These are phyloP conservation scores for Campoplex nolae DNA, from an alignment of 2,888 invertebrate genomes.

Conservation along the genomic window DNA sequence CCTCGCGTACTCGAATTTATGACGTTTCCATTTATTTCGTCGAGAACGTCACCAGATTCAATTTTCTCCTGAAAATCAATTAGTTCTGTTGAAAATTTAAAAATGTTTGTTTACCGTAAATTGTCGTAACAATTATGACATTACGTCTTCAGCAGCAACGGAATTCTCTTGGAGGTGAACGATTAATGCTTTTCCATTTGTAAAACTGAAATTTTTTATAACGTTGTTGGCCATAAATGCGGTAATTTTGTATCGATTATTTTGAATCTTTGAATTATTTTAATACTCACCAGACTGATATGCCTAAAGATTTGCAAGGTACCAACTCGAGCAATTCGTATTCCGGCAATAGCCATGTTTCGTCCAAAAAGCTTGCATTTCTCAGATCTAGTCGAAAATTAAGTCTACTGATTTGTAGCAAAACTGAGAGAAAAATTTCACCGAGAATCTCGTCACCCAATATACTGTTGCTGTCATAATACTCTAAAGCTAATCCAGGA, in stretches of 20 bases:
- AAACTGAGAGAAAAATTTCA: conserved; percentile 87
- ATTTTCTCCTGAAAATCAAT: conserved; percentile 85
- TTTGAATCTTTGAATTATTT: conserved; percentile 30
- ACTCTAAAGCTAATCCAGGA: conserved; percentile 77
- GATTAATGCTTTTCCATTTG: conserved; percentile 87
- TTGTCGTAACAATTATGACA: conserved; percentile 70
- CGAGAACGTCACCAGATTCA: conserved; percentile 87
- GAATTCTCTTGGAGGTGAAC: conserved; percentile 87
- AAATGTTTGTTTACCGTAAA: not conserved
- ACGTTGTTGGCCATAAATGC: conserved; percentile 12
- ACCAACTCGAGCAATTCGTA: conserved; percentile 87
- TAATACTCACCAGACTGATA: conserved; percentile 86
- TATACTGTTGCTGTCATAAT: conserved; percentile 84
- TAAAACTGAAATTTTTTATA: conserved; percentile 84
- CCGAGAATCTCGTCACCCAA: conserved; percentile 88
- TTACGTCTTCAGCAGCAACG: conserved; percentile 88
- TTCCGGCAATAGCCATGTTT: conserved; percentile 87
- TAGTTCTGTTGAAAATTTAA: not conserved
- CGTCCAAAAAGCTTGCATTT: conserved; percentile 88
- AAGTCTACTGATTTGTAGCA: conserved; percentile 85
- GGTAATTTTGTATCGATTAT: not conserved
- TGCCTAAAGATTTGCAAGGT: conserved; percentile 87
- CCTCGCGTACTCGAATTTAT: conserved; percentile 85
- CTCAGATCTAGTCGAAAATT: conserved; percentile 86
- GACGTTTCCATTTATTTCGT: conserved; percentile 87